phyloP scores from a whole-genome alignment of 2,113 vertebrate species.

The Gyps fulvus region DNA sequence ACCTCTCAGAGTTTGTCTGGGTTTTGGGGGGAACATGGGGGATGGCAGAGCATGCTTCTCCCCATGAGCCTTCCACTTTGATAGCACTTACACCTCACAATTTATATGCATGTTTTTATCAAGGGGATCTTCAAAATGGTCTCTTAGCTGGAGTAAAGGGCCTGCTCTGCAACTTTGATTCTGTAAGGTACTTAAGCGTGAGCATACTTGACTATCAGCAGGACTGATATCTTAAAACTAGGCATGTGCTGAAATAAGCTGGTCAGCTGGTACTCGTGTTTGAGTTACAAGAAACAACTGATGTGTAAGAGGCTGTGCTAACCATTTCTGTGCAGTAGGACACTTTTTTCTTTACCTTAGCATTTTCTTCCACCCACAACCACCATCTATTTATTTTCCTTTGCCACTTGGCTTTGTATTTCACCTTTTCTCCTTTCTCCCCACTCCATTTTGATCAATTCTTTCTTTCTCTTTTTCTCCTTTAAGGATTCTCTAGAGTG shows the following conservation, averaged over 20 bases:
- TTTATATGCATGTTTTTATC: background rate
- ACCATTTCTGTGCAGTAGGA: background rate
- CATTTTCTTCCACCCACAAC: background rate
- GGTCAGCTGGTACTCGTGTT: background rate
- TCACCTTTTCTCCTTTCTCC: background rate
- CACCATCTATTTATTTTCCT: background rate
- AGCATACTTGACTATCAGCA: background rate
- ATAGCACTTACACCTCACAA: background rate
- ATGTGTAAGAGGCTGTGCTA: background rate
- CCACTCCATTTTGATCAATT: background rate
- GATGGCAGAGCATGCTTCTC: background rate
- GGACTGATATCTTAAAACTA: background rate
- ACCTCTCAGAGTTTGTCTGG: background rate
- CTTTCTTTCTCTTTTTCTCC: background rate
- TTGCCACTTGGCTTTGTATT: background rate
- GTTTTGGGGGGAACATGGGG: background rate
- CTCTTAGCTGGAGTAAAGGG: background rate
- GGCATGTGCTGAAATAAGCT: background rate
- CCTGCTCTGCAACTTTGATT: background rate
- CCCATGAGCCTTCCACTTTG: background rate
- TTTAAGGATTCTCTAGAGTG: background rate
- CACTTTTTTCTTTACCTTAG: background rate
- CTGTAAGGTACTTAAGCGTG: background rate
- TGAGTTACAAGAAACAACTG: background rate
- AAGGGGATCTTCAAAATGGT: background rate